These are phyloP conservation scores for Hyposoter didymator DNA, from an alignment of 2,888 invertebrate genomes.

Conservation along the genomic window DNA sequence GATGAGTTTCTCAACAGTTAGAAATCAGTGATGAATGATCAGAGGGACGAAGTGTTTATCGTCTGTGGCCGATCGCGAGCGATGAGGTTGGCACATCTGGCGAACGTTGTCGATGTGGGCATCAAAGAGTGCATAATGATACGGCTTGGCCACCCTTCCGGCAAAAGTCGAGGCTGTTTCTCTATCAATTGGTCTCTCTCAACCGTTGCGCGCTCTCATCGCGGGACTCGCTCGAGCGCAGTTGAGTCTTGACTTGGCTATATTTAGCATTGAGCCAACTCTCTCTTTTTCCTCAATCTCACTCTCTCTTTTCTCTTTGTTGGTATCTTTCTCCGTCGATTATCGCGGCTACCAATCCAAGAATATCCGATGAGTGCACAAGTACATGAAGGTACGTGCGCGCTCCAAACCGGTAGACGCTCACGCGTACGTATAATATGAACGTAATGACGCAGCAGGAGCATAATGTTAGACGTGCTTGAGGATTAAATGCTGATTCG, in stretches of 20 bases:
- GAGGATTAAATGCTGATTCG: constrained; percentile 61
- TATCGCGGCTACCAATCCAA: constrained; percentile 42
- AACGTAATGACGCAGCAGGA: constrained; percentile 57
- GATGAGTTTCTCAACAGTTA: constrained; percentile 7
- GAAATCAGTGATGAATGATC: constrained; percentile 10
- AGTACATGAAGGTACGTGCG: not conserved
- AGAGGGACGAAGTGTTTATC: constrained; percentile 9
- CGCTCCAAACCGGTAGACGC: constrained; percentile 31
- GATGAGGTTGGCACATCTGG: constrained; percentile 51
- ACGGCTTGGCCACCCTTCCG: constrained; percentile 55
- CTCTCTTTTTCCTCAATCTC: constrained; percentile 38
- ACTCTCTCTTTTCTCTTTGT: constrained; percentile 38
- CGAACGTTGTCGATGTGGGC: constrained; percentile 48
- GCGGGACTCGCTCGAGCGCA: constrained; percentile 30
- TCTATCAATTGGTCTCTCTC: constrained; percentile 61
- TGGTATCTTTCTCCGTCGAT: constrained; percentile 27
- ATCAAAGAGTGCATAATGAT: constrained; percentile 63
- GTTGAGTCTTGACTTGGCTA: constrained; percentile 52
- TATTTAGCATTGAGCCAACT: constrained; percentile 64
- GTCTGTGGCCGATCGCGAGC: constrained; percentile 3
- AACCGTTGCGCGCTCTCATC: constrained; percentile 43
- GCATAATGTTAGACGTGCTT: constrained; percentile 49
- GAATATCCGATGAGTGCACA: constrained; percentile 21
- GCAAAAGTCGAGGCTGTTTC: constrained; percentile 35
- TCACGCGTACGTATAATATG: constrained; percentile 43